phyloP scores from a whole-genome alignment of 2,113 vertebrate genomes.

The Odontesthes bonariensis region DNA sequence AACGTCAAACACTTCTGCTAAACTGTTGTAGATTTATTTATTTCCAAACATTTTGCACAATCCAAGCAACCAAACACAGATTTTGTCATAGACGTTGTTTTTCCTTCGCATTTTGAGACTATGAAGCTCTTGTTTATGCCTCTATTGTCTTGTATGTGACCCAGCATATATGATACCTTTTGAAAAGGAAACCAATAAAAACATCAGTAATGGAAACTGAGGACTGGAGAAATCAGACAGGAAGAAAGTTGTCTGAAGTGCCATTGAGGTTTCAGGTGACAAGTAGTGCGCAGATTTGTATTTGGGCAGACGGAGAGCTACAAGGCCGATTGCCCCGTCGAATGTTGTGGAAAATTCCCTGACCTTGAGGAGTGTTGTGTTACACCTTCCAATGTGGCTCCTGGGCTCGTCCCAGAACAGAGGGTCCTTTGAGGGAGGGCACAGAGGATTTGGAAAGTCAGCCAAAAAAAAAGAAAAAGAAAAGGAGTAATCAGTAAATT shows the following conservation, averaged over 20 bases:
- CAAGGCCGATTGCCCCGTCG: slow-evolving; percentile 56
- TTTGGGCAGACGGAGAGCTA: slow-evolving; percentile 54
- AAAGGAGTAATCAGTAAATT: slow-evolving; percentile 5
- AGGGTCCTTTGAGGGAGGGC: slow-evolving; percentile 68
- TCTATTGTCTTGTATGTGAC: not conserved
- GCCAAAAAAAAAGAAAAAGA: slow-evolving; percentile 9
- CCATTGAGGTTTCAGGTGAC: slow-evolving; percentile 67
- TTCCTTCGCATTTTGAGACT: not conserved
- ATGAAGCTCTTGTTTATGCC: not conserved
- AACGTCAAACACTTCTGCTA: not conserved
- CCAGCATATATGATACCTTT: not conserved
- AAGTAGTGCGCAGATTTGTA: slow-evolving; percentile 56
- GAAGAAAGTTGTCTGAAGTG: slow-evolving; percentile 29
- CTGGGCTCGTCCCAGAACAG: slow-evolving; percentile 58
- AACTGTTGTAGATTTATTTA: not conserved
- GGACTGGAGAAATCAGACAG: slow-evolving; percentile 34
- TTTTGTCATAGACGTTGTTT: not conserved
- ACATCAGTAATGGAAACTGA: not conserved
- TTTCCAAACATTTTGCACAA: not conserved
- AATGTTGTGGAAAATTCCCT: slow-evolving; percentile 69
- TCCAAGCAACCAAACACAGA: slow-evolving; percentile 1
- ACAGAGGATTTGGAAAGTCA: slow-evolving; percentile 26
- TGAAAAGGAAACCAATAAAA: not conserved
- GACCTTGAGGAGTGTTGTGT: slow-evolving; percentile 70
- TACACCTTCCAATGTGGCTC: slow-evolving; percentile 65